phyloP scores from a whole-genome alignment of 2,888 invertebrate genomes.

The Apamea epomidion region DNA sequence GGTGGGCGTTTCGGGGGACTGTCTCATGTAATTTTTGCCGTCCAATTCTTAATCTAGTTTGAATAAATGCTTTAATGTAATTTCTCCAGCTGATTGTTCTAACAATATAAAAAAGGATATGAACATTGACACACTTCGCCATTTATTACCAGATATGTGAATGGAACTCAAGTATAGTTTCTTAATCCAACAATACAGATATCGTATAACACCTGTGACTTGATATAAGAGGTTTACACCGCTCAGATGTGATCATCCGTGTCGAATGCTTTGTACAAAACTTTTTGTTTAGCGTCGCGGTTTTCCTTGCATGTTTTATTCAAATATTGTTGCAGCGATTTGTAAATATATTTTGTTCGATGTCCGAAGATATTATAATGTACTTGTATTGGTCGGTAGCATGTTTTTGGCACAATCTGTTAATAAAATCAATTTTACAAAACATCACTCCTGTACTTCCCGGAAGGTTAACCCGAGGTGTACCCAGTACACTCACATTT shows the following conservation, averaged over 20 bases:
- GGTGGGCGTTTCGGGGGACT: no score
- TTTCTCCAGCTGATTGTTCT: background rate
- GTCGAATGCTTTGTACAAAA: conserved; percentile 58
- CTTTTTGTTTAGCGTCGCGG: conserved; percentile 39
- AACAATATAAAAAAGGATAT: background rate
- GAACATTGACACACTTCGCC: conserved; percentile 7
- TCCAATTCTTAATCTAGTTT: background rate
- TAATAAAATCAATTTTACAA: no score
- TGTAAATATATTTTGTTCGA: conserved; percentile 15
- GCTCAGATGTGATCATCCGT: conserved; percentile 46
- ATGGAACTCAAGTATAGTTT: background rate
- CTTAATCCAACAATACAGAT: conserved; percentile 13
- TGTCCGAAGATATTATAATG: background rate
- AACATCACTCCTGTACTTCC: background rate
- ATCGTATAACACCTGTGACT: conserved; percentile 28
- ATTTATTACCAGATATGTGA: conserved; percentile 1
- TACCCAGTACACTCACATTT: background rate
- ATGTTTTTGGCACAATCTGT: no score
- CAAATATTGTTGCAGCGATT: conserved; percentile 32
- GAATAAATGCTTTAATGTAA: background rate
- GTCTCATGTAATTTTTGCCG: background rate
- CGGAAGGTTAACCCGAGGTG: background rate
- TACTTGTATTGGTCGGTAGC: background rate
- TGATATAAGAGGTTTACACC: conserved; percentile 8
- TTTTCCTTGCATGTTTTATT: conserved; percentile 46